Conservation (phyloP, 2,888 invertebrate species). For the Cephus pulcher region DNA sequence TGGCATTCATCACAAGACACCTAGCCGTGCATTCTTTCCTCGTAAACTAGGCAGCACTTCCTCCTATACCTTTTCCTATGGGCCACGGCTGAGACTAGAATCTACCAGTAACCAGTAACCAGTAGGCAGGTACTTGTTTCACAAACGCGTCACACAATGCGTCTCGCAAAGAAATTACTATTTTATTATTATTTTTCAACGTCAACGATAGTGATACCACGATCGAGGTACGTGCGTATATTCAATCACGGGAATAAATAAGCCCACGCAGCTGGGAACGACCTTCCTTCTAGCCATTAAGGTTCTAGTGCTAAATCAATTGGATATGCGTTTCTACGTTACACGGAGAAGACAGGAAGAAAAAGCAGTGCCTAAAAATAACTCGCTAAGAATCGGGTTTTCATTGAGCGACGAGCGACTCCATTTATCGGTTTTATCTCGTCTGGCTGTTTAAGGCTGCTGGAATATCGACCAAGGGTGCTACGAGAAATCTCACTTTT, state of each 20-base stretch:
- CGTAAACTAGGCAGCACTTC: neutral
- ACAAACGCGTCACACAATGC: neutral
- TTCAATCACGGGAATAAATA: neutral
- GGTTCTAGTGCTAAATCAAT: neutral
- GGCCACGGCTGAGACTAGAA: neutral
- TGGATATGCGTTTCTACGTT: neutral
- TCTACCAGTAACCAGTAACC: neutral
- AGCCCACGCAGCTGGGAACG: neutral
- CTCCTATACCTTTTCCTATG: neutral
- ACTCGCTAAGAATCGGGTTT: neutral
- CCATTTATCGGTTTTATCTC: neutral
- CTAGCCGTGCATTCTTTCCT: conserved; percentile 3
- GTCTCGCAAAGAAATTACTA: neutral
- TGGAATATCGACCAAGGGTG: neutral
- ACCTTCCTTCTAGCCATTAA: neutral
- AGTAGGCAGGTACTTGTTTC: neutral
- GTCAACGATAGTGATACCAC: neutral
- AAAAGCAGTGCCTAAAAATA: neutral
- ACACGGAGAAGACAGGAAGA: neutral
- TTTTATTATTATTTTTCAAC: neutral
- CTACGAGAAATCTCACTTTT: neutral
- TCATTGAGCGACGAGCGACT: neutral
- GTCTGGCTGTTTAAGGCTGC: neutral
- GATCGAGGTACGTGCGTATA: neutral
- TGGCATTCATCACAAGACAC: conserved; percentile 7